Evolutionary conservation across 2,888 invertebrate species (phyloP).

Genomic region (Drosophila greeni): DNA sequence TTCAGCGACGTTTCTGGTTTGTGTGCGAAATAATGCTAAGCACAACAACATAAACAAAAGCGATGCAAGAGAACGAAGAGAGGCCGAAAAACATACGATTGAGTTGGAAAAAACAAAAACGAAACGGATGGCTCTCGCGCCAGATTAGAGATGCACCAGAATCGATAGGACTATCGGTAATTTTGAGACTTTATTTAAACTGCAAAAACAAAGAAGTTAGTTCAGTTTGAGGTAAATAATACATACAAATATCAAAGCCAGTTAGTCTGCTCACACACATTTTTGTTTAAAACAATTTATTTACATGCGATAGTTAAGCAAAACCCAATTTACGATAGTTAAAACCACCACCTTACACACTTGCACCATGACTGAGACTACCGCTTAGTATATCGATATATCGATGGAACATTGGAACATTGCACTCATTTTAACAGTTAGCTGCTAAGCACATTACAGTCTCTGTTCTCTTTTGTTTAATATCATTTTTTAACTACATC

Average conservation of each 20-base stretch:
- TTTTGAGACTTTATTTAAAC: neutral
- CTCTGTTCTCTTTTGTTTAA: constrained; percentile 16
- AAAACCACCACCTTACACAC: neutral
- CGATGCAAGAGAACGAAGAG: neutral
- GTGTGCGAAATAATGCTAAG: neutral
- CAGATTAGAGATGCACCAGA: neutral
- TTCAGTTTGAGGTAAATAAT: neutral
- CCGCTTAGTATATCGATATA: constrained; percentile 2
- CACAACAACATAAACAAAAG: constrained; percentile 15
- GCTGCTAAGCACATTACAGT: constrained; percentile 3
- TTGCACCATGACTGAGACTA: neutral
- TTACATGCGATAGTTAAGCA: neutral
- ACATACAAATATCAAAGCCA: neutral
- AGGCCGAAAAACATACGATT: neutral
- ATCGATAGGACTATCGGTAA: constrained; percentile 1
- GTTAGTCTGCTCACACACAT: neutral
- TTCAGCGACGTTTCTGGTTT: neutral
- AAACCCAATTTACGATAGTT: neutral
- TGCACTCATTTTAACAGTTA: constrained; percentile 13
- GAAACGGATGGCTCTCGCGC: neutral
- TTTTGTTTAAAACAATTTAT: neutral
- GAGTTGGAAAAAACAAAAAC: constrained; percentile 1
- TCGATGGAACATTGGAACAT: constrained; percentile 7
- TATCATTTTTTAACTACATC: neutral
- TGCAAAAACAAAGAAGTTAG: neutral